A percentile compares a stretch with the other conserved stretches of the same genome.
Evolutionary conservation across 2,113 vertebrate genomes (phyloP).

Genomic region (Channa maculata): DNA sequence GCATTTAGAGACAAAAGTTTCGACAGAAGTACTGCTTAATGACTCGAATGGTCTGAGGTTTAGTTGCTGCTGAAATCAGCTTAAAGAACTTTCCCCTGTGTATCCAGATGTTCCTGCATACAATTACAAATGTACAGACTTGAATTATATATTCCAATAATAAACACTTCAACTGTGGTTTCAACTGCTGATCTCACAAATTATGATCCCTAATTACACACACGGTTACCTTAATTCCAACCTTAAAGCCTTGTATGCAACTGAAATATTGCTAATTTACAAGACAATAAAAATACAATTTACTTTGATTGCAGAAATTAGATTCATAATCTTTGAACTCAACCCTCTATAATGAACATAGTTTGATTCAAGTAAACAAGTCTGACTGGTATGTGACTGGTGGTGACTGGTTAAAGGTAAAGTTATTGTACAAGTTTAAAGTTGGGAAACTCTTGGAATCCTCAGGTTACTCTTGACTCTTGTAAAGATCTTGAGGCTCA

Average conservation of each 20-base stretch:
- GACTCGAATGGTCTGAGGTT: constrained; percentile 21
- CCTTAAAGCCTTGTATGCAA: neutral
- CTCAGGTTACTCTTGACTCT: too few relatives aligned
- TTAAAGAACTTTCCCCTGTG: neutral
- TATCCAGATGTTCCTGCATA: constrained; percentile 34
- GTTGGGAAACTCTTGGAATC: too few relatives aligned
- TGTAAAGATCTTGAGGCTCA: too few relatives aligned
- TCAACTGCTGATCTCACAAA: constrained; percentile 26
- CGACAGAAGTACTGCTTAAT: constrained; percentile 25
- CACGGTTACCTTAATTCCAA: constrained; percentile 18
- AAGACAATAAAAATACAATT: neutral
- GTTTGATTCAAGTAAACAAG: neutral
- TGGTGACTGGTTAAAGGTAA: too few relatives aligned
- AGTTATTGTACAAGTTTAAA: too few relatives aligned
- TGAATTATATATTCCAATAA: constrained; percentile 25
- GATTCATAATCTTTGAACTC: neutral
- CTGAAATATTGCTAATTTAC: neutral
- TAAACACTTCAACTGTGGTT: constrained; percentile 27
- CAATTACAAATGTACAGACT: constrained; percentile 10
- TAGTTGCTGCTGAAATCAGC: constrained; percentile 28
- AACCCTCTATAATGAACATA: neutral
- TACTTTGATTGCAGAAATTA: too few relatives aligned
- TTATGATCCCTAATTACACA: constrained; percentile 25
- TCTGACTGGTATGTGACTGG: too few relatives aligned
- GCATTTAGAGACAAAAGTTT: constrained; percentile 1